Evolutionary conservation across 2,888 invertebrate genomes (phyloP).

Genomic region (Agrotis segetum): DNA sequence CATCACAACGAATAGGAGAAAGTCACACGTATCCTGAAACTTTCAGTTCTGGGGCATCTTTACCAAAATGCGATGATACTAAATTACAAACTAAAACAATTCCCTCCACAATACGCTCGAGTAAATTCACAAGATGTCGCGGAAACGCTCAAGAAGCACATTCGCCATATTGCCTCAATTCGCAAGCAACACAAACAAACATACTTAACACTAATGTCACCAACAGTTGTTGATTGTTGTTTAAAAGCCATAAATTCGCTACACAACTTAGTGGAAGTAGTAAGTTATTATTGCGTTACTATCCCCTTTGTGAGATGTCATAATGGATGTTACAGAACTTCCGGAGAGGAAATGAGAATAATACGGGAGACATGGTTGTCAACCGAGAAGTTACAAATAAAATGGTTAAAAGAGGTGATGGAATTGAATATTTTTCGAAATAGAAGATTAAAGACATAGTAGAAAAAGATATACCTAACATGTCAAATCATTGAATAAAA

Average conservation of each 20-base stretch:
- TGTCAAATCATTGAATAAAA: too few relatives aligned
- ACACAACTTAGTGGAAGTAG: slow-evolving; percentile 14
- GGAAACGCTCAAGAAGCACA: slow-evolving; percentile 20
- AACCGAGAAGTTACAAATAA: background rate
- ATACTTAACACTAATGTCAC: slow-evolving; percentile 31
- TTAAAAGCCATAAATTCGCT: slow-evolving; percentile 28
- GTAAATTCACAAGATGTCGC: slow-evolving; percentile 7
- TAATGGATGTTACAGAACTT: slow-evolving; percentile 8
- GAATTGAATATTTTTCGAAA: too few relatives aligned
- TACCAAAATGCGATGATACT: background rate
- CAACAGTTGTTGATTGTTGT: slow-evolving; percentile 40
- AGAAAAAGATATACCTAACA: too few relatives aligned
- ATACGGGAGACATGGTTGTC: background rate
- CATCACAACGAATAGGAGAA: too few relatives aligned
- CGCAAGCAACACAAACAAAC: slow-evolving; percentile 21
- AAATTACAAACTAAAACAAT: slow-evolving; percentile 28
- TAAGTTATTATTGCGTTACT: slow-evolving; percentile 12
- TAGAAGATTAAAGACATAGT: too few relatives aligned
- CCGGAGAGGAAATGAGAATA: slow-evolving; percentile 20
- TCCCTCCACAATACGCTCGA: slow-evolving; percentile 11
- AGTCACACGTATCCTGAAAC: background rate
- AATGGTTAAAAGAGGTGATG: too few relatives aligned
- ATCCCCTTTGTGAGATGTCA: background rate
- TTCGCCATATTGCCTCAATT: slow-evolving; percentile 1
- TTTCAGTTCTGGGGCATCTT: background rate